Percentiles rank a stretch among this genome's conserved stretches.
phyloP scores from a whole-genome alignment of 2,113 vertebrate genomes.

The Dicaeum eximium region DNA sequence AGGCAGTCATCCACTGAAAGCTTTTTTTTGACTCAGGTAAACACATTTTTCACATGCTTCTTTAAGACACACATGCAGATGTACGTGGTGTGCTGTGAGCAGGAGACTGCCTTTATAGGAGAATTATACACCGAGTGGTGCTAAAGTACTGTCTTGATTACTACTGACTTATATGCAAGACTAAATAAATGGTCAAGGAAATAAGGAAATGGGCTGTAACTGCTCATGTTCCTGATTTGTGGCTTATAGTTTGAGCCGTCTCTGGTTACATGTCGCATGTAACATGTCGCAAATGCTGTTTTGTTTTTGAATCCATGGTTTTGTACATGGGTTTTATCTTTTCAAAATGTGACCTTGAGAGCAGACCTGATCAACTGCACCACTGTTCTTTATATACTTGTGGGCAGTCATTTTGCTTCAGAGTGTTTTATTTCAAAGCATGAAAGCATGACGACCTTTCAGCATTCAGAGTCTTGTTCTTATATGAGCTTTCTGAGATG shows the following conservation, averaged over 20 bases:
- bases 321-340: not conserved
- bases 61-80: not conserved
- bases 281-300: not conserved
- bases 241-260: not conserved
- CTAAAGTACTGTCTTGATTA: not conserved
- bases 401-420: slow-evolving; percentile 7
- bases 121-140: not conserved
- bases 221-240: not conserved
- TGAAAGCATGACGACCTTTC: slow-evolving; percentile 65
- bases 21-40: not conserved
- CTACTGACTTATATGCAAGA: not conserved
- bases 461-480: slow-evolving; percentile 17
- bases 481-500: slow-evolving; percentile 32
- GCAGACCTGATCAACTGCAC: not conserved
- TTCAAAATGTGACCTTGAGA: not conserved
- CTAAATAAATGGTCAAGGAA: not conserved
- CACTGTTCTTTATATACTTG: not conserved
- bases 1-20: not conserved
- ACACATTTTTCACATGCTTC: not conserved
- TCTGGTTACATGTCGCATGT: not conserved
- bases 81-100: fast-evolving
- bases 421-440: slow-evolving; percentile 56
- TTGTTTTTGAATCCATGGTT: not conserved
- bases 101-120: not conserved
- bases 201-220: not conserved